Base-by-base conservation (phyloP, 2,113 vertebrate species). In the Serinus canaria region DNA sequence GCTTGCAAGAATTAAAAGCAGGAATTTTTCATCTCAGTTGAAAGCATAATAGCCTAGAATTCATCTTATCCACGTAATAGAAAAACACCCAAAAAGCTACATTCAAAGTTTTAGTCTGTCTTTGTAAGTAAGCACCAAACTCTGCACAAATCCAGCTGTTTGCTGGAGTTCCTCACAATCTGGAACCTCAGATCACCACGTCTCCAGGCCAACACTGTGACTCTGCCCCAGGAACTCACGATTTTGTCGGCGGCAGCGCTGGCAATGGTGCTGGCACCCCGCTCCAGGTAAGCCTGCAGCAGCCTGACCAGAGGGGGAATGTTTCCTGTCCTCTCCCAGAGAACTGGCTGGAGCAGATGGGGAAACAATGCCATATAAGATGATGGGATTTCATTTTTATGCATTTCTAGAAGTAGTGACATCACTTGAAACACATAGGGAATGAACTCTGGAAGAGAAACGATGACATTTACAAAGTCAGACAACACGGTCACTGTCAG, bases 341-440 rank as follows among this genome's bases (percentile, higher is more conserved):
- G 97, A 4, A 98, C 98, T 15, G 99, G 99, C 98, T 99, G 99
- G 30, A 99, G 98, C 37, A 99, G 98, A 86, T 99, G 99, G 62
- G 99, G 99, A 94, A 99, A 99, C 77, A 99, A 94, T 6, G 98
- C 99, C 99, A 99, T 99, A 46, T 99, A 99, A 52, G 99, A 99
- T 3, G 98, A 95, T 0, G 99, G 99, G 84, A 99, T 99, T 56
- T 98, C 98, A 94, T 95, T 98, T 91, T 98, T 98, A 96, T 99
- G 99, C 97, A 99, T 99, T 98, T 99, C 99, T 64, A 99, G 97
- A 59, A 99, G 99, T n/a, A 99, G 96, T 60, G 99, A 99, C 99
- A 99, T 99, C 96, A 99, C 99, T 98, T 99, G 99, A 97, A 99
- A 99, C 95, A 99, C 99, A 3, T 99, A 99, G 0, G 99, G 99